phyloP scores from a whole-genome alignment of 2,797 vertebrate genomes.

The Neosilurus mollespiculum region DNA sequence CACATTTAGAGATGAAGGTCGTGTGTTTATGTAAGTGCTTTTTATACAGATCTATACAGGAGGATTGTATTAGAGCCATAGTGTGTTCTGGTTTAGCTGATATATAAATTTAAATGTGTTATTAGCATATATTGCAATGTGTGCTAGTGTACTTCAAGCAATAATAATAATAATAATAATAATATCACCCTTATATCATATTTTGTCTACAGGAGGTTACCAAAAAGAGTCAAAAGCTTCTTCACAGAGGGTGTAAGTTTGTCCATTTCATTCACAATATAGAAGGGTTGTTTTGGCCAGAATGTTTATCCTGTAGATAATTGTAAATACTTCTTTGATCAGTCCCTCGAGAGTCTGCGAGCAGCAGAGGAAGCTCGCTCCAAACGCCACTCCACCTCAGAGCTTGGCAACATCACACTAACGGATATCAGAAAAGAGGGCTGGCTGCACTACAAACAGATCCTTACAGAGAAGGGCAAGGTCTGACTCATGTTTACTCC shows the following conservation, averaged over 20 bases:
- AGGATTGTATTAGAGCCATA: background rate
- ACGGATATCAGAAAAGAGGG: constrained; percentile 82
- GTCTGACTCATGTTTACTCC: constrained; percentile 58
- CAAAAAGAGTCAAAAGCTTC: constrained; percentile 84
- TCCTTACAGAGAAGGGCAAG: constrained; percentile 88
- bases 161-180: background rate
- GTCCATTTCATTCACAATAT: background rate
- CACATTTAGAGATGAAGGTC: constrained; percentile 78
- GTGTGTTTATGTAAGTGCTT: constrained; percentile 71
- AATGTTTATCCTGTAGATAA: constrained; percentile 17
- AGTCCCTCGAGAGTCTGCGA: constrained; percentile 84
- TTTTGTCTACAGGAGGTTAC: constrained; percentile 72
- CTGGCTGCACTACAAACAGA: constrained; percentile 87
- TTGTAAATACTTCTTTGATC: constrained; percentile 29
- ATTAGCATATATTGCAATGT: background rate
- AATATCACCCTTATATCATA: background rate
- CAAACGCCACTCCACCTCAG: constrained; percentile 82
- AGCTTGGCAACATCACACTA: constrained; percentile 77
- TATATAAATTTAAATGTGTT: background rate
- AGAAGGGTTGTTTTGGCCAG: background rate
- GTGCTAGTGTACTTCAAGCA: background rate
- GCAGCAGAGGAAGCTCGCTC: constrained; percentile 74
- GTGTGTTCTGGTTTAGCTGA: background rate
- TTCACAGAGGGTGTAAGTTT: constrained; percentile 83
- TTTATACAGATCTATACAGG: background rate